Evolutionary conservation across 2,797 vertebrate species (phyloP).

Genomic region (Pipistrellus kuhlii): DNA sequence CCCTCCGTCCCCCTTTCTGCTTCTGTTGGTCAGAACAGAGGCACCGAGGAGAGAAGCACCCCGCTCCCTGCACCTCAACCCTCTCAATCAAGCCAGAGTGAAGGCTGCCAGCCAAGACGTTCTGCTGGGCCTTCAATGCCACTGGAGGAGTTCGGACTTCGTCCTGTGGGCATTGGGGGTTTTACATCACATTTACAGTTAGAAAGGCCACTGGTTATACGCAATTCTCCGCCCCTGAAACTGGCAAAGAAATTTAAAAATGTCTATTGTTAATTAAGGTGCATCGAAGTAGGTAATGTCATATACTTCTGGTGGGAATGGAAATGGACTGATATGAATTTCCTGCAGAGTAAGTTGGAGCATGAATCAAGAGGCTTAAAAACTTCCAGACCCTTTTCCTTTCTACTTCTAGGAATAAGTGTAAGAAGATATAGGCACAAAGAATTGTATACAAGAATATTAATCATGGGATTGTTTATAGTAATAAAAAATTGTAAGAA

Average conservation of each 20-base stretch:
- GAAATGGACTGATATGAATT: neutral
- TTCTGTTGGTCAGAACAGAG: neutral
- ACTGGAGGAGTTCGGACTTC: neutral
- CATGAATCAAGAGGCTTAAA: neutral
- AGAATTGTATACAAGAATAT: neutral
- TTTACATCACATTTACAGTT: neutral
- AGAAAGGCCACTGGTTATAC: neutral
- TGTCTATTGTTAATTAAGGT: neutral
- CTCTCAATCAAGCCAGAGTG: neutral
- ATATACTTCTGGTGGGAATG: neutral
- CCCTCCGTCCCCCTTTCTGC: neutral
- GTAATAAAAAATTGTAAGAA: neutral
- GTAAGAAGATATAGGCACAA: conserved; percentile 5
- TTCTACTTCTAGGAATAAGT: conserved; percentile 15
- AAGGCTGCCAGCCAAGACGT: neutral
- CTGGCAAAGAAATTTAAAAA: neutral
- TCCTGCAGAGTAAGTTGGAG: neutral
- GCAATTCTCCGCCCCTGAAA: neutral
- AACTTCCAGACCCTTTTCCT: neutral
- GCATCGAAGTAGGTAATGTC: neutral
- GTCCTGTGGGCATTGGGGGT: no score
- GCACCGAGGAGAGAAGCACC: neutral
- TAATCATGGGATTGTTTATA: neutral
- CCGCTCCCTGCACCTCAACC: fast-evolving
- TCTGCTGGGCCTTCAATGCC: neutral